Evolutionary conservation across 1,140 invertebrate species (phyloP).

Genomic region (Babylonia areolata): DNA sequence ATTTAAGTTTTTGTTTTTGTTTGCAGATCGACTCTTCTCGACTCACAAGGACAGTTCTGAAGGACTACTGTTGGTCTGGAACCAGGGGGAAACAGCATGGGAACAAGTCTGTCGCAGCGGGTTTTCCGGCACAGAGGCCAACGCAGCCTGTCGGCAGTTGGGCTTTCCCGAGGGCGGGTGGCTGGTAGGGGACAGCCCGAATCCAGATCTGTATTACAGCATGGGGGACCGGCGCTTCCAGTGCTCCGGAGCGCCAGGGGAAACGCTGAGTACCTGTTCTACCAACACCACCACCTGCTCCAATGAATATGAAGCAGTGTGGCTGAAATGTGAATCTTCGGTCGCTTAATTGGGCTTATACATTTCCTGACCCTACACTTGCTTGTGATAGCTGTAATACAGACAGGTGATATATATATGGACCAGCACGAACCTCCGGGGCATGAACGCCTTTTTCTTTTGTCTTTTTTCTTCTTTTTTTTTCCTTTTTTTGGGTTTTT

Average conservation of each 20-base stretch:
- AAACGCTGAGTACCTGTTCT: background rate
- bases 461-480: no score
- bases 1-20: no score
- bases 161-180: background rate
- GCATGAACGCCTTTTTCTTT: no score
- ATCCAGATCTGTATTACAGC: background rate
- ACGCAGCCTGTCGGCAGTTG: background rate
- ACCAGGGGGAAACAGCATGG: background rate
- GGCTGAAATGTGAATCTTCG: background rate
- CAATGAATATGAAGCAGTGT: background rate
- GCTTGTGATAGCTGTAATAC: no score
- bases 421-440: no score
- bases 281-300: background rate
- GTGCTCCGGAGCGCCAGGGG: background rate
- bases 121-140: background rate
- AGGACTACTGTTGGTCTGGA: background rate
- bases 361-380: no score
- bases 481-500: no score
- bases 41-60: background rate
- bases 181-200: background rate
- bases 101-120: background rate
- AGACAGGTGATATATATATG: no score
- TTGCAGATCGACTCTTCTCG: conserved; percentile 7
- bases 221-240: background rate
- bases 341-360: no score